Evolutionary conservation across 2,888 invertebrate species (phyloP).

Genomic region (Euplexia lucipara): DNA sequence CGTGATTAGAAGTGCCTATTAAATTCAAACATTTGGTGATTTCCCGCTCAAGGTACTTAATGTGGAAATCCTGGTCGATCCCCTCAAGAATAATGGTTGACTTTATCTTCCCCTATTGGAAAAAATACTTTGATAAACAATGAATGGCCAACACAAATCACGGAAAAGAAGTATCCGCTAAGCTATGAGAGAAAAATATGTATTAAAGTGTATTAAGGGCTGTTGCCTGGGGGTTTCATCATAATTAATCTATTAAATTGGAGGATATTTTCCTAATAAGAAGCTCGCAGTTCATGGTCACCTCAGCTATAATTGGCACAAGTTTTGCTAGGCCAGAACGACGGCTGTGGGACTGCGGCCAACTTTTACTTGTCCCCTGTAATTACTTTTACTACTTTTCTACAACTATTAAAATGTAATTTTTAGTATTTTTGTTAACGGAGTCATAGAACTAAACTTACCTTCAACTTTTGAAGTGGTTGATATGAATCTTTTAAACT

Average conservation of each 20-base stretch:
- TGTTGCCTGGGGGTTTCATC: slow-evolving; percentile 1
- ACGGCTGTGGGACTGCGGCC: slow-evolving; percentile 81
- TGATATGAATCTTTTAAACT: slow-evolving; percentile 13
- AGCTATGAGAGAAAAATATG: slow-evolving; percentile 30
- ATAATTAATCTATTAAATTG: background rate
- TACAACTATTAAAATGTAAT: slow-evolving; percentile 64
- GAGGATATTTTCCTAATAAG: slow-evolving; percentile 25
- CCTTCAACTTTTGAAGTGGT: slow-evolving; percentile 14
- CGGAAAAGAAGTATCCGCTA: slow-evolving; percentile 39
- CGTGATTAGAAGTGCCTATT: slow-evolving; percentile 79
- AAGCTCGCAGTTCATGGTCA: slow-evolving; percentile 68
- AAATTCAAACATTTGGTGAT: slow-evolving; percentile 69
- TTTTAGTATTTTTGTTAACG: slow-evolving; percentile 43
- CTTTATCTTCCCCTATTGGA: slow-evolving; percentile 55
- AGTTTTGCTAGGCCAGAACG: slow-evolving; percentile 80
- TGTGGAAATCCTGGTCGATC: slow-evolving; percentile 60
- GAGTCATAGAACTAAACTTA: slow-evolving; percentile 26
- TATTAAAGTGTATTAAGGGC: slow-evolving; percentile 26
- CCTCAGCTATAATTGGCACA: slow-evolving; percentile 82
- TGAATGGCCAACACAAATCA: slow-evolving; percentile 51
- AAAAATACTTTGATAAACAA: slow-evolving; percentile 62
- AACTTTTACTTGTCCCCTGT: slow-evolving; percentile 86
- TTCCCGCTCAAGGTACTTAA: slow-evolving; percentile 63
- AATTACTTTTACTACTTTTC: slow-evolving; percentile 86
- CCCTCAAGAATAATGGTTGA: slow-evolving; percentile 56